These are phyloP conservation scores for Gymnocheta viridis DNA, from an alignment of 2,888 invertebrate genomes.

Conservation along the genomic window DNA sequence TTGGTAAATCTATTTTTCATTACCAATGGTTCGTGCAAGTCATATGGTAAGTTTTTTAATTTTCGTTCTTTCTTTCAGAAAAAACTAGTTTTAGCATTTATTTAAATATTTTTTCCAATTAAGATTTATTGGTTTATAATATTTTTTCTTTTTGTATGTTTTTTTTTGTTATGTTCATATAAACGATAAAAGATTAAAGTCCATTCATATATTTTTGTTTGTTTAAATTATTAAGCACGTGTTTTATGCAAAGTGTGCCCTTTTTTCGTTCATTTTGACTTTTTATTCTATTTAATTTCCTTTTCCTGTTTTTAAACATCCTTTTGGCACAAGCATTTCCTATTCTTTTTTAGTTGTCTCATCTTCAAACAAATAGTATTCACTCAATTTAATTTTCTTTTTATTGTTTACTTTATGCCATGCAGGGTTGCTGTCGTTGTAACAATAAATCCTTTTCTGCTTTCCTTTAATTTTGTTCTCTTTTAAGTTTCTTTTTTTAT, in stretches of 20 bases:
- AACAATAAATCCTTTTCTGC: constrained; percentile 52
- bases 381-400: constrained; percentile 56
- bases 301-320: constrained; percentile 72
- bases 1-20: constrained; percentile 80
- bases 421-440: constrained; percentile 28
- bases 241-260: constrained; percentile 40
- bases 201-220: neutral
- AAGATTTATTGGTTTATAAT: constrained; percentile 11
- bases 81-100: neutral
- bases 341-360: constrained; percentile 43
- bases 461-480: constrained; percentile 54
- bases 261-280: constrained; percentile 24
- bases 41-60: constrained; percentile 76
- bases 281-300: constrained; percentile 74
- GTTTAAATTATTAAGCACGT: constrained; percentile 42
- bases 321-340: constrained; percentile 63
- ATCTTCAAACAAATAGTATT: constrained; percentile 56
- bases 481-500: neutral
- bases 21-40: constrained; percentile 76
- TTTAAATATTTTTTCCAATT: constrained; percentile 31
- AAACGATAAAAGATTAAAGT: constrained; percentile 1
- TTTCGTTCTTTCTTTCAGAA: neutral
- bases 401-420: constrained; percentile 24
- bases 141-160: neutral
- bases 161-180: too few species aligned